Evolutionary conservation across 2,888 invertebrate genomes (phyloP), one percentile per base, ranked within the genome.

Genomic region (Calliopum simillimum): DNA sequence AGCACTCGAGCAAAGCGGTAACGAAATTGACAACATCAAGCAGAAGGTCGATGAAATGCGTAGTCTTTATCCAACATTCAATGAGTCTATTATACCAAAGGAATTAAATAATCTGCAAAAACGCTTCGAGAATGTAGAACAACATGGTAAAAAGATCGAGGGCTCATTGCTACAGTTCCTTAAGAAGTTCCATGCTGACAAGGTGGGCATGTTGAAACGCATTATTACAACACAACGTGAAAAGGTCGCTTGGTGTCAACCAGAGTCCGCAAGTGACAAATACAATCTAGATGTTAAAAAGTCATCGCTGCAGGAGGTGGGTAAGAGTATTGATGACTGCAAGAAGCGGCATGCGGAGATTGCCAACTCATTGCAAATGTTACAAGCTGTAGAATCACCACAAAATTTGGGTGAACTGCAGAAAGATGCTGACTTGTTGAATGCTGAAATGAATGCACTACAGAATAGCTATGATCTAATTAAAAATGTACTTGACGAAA

Each of bases 241-340:
- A 81, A 97, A 97, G 85, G 91, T 96, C 1, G 89, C 91, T 14
- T 97, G 97, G 96, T 98, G 97, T 83, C 90, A 92, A 79, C 95
- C 96, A 0, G 97, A 97, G 81, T 90, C 93, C 1, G 91, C 92
- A 44, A 96, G 95, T 80, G 97, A 98, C 81, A 93, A 93, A 83
- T 97, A 97, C 83, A 96, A 96, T 82, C 88, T 97, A 41, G 96
- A 97, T 88, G 95, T 96, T 0, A 98, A 98, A 86, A 89, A 93
- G 78, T 91, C 93, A 1, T 93, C 95, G 0, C 84, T 97, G 46
- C 87, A 88, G 70, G 95, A 96, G 74, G 92, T 95, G 2, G 90
- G 92, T 82, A 89, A 89, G 73, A 92, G 92, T 23, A 89, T 95
- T 49, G 86, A 87, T 23, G 94, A 94, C 77, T 94, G 94, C 79